A percentile compares a stretch with the other conserved stretches of the same genome.
Evolutionary conservation across 2,113 vertebrate species (phyloP).

Genomic region (Alces alces): DNA sequence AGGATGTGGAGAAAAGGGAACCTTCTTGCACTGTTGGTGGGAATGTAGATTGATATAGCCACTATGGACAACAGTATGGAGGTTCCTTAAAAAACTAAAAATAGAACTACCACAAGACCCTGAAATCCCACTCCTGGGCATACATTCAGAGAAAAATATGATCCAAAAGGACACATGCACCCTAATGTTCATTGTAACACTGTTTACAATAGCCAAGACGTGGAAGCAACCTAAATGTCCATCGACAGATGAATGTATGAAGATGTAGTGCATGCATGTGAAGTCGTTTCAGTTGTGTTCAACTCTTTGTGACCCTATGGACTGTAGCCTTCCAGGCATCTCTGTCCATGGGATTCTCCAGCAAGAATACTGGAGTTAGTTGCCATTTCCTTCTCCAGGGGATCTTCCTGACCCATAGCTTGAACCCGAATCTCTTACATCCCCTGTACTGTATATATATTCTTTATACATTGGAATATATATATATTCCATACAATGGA

Average conservation of each 20-base stretch:
- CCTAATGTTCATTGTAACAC: neutral
- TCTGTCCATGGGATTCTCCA: neutral
- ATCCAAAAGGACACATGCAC: neutral
- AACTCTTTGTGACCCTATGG: rapidly evolving
- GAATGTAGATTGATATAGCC: neutral
- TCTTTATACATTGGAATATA: neutral
- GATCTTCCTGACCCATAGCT: neutral
- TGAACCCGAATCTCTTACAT: rapidly evolving
- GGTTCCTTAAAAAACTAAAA: neutral
- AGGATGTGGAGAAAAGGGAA: neutral
- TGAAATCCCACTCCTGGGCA: neutral
- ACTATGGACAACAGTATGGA: neutral
- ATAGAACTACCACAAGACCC: neutral
- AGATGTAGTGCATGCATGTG: neutral
- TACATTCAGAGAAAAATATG: neutral
- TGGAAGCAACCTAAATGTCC: neutral
- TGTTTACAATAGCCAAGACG: neutral
- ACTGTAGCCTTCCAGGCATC: neutral
- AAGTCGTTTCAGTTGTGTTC: neutral
- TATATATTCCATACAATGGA: neutral
- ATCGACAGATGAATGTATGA: neutral
- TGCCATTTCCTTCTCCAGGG: neutral
- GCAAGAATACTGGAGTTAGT: neutral
- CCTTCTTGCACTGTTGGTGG: neutral
- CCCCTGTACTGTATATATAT: neutral